phyloP scores from a whole-genome alignment of 2,797 vertebrate genomes.

The Peromyscus aztecus region DNA sequence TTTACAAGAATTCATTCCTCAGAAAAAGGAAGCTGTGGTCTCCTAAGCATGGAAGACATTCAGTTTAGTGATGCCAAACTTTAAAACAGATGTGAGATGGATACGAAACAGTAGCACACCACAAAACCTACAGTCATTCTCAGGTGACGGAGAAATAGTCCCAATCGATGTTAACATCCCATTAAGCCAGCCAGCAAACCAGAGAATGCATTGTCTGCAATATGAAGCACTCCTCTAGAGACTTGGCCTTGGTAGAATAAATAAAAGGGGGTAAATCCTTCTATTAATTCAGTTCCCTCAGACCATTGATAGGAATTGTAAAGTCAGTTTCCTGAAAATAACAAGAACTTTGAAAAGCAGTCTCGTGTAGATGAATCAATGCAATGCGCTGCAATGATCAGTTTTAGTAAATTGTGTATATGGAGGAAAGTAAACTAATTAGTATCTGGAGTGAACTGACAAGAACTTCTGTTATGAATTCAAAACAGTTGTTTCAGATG shows the following conservation, averaged over 20 bases:
- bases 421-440: background rate
- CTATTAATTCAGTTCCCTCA: conserved; percentile 77
- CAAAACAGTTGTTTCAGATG: background rate
- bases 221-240: conserved; percentile 74
- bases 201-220: conserved; percentile 56
- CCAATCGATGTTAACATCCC: conserved; percentile 76
- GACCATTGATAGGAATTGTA: conserved; percentile 70
- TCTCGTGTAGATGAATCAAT: background rate
- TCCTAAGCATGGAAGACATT: conserved; percentile 55
- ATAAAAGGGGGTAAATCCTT: conserved; percentile 74
- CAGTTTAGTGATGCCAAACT: conserved; percentile 53
- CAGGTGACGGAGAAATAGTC: conserved; percentile 77
- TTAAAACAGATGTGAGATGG: conserved; percentile 42
- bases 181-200: conserved; percentile 77
- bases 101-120: conserved; percentile 61
- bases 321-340: conserved; percentile 74
- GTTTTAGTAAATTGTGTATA: background rate
- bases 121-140: conserved; percentile 73
- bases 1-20: conserved; percentile 77
- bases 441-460: background rate
- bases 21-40: conserved; percentile 73
- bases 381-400: background rate
- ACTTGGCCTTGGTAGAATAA: conserved; percentile 73
- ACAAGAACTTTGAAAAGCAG: background rate
- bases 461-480: background rate